Conservation (phyloP, 2,113 vertebrate genomes). For the Notothenia coriiceps region DNA sequence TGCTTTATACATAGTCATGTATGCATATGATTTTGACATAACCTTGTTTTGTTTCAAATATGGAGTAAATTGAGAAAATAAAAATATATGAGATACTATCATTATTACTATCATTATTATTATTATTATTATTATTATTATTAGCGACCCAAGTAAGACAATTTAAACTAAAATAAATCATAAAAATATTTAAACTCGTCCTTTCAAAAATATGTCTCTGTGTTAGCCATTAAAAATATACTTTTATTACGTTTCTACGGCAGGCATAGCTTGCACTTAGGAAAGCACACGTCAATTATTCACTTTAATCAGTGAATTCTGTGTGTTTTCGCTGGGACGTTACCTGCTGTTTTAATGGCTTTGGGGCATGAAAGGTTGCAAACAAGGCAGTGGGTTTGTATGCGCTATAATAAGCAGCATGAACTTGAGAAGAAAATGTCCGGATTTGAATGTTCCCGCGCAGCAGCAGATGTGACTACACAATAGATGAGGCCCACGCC, state of each 20-base stretch:
- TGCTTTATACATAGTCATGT: not conserved
- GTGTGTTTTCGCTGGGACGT: not conserved
- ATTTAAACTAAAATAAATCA: not conserved
- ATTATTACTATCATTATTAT: not conserved
- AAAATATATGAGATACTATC: not conserved
- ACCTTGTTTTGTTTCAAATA: not conserved
- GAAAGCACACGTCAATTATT: not conserved
- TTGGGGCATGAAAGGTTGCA: too few species aligned
- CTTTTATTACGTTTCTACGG: not conserved
- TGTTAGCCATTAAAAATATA: not conserved
- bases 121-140: not conserved
- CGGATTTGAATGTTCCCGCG: conserved; percentile 75
- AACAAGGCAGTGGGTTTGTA: not conserved
- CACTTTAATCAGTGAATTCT: not conserved
- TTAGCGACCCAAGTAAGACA: not conserved
- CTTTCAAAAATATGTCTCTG: not conserved
- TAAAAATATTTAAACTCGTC: too few species aligned
- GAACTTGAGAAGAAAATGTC: conserved; percentile 28
- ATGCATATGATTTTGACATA: too few species aligned
- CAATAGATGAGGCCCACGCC: conserved; percentile 72
- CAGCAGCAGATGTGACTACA: conserved; percentile 80
- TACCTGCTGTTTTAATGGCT: not conserved
- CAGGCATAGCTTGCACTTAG: too few species aligned
- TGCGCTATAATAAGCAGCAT: not conserved
- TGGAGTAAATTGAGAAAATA: too few species aligned